These are phyloP conservation scores for Oncorhynchus kisutch DNA, from an alignment of 2,113 vertebrate genomes.

Conservation along the genomic window DNA sequence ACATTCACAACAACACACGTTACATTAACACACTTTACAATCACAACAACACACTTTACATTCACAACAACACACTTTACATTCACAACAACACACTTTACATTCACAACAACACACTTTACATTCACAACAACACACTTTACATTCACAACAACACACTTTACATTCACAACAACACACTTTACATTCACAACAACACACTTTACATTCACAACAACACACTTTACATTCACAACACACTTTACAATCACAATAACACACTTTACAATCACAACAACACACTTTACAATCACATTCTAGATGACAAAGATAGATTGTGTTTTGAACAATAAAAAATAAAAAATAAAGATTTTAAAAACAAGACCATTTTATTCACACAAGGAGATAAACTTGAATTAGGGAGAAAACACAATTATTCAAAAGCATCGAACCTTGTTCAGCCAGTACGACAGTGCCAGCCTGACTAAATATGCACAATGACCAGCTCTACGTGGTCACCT, in stretches of 20 bases:
- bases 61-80: too few relatives aligned
- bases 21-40: too few relatives aligned
- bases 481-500: neutral
- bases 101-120: neutral
- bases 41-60: too few relatives aligned
- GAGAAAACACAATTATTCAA: conserved; percentile 29
- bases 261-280: too few relatives aligned
- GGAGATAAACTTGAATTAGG: neutral
- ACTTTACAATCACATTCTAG: neutral
- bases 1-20: too few relatives aligned
- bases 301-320: neutral
- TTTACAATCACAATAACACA: neutral
- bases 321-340: neutral
- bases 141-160: too few relatives aligned
- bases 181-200: too few relatives aligned
- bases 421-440: conserved; percentile 13
- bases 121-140: too few relatives aligned
- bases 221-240: neutral
- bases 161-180: too few relatives aligned
- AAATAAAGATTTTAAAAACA: too few relatives aligned
- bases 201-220: too few relatives aligned
- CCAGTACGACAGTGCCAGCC: neutral
- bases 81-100: conserved; percentile 26
- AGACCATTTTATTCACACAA: neutral
- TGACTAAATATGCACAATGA: conserved; percentile 6